These are phyloP conservation scores for Cosmia pyralina DNA, from an alignment of 2,888 invertebrate genomes.

Conservation along the genomic window DNA sequence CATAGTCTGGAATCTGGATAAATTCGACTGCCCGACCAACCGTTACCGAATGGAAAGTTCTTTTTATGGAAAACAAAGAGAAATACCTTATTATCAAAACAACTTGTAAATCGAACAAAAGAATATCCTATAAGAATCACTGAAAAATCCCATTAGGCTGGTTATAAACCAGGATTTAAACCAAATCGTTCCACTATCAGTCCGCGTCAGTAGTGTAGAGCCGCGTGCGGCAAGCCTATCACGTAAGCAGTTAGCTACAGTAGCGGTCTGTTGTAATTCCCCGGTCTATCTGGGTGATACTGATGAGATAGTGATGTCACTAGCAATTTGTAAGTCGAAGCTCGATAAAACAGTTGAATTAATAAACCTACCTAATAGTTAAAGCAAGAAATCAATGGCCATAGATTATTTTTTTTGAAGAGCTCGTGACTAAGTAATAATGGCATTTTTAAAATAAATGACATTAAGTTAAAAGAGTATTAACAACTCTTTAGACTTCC, in stretches of 20 bases:
- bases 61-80: too few relatives aligned
- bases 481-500: too few relatives aligned
- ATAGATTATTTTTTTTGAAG: not conserved
- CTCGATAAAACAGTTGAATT: not conserved
- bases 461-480: too few relatives aligned
- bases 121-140: not conserved
- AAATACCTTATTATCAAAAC: too few relatives aligned
- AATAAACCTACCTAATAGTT: too few relatives aligned
- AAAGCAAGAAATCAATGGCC: not conserved
- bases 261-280: slow-evolving; percentile 14
- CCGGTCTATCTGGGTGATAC: slow-evolving; percentile 6
- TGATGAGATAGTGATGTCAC: slow-evolving; percentile 25
- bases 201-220: not conserved
- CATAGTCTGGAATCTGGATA: too few relatives aligned
- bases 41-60: too few relatives aligned
- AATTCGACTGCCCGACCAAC: too few relatives aligned
- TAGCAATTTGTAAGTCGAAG: not conserved
- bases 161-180: slow-evolving; percentile 1
- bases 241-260: slow-evolving; percentile 33
- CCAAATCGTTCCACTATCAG: slow-evolving; percentile 16
- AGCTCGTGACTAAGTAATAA: too few relatives aligned
- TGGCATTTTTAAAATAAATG: too few relatives aligned
- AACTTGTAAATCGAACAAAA: not conserved
- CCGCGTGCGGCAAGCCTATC: slow-evolving; percentile 23
- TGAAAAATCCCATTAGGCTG: not conserved